Evolutionary conservation across 2,113 vertebrate species (phyloP).

Genomic region (Rhynchomys soricoides): DNA sequence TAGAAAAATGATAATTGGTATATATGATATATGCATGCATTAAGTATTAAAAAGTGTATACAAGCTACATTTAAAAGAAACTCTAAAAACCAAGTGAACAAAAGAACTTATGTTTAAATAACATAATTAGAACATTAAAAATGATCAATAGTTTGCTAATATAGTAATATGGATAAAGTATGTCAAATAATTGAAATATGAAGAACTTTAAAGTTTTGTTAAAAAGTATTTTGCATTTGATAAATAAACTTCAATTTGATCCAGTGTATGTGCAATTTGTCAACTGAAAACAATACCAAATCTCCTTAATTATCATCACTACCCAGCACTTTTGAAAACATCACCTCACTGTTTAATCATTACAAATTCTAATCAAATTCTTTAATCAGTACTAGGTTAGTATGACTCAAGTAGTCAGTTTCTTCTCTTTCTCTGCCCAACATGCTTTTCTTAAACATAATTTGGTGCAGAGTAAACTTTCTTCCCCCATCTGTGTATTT

Average conservation of each 20-base stretch:
- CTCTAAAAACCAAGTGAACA: background rate
- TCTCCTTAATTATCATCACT: background rate
- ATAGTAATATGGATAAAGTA: background rate
- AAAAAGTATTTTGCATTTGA: background rate
- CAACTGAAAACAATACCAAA: background rate
- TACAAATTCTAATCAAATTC: background rate
- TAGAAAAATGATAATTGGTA: background rate
- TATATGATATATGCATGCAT: background rate
- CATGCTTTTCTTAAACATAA: constrained; percentile 4
- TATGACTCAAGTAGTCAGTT: constrained; percentile 24
- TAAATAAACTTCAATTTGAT: too few relatives aligned
- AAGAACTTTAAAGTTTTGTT: background rate
- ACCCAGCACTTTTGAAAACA: constrained; percentile 49
- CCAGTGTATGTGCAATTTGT: background rate
- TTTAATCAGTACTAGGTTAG: background rate
- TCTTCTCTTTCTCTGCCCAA: background rate
- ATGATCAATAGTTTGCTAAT: background rate
- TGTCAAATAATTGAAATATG: background rate
- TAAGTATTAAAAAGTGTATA: background rate
- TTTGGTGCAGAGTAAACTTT: background rate
- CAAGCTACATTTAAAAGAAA: background rate
- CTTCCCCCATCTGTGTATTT: background rate
- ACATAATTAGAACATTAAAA: background rate
- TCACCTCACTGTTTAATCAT: background rate
- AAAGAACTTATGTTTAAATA: background rate